Evolutionary conservation across 2,888 invertebrate species (phyloP), one percentile per base, ranked within the genome.

Genomic region (Sphecodes monilicornis): DNA sequence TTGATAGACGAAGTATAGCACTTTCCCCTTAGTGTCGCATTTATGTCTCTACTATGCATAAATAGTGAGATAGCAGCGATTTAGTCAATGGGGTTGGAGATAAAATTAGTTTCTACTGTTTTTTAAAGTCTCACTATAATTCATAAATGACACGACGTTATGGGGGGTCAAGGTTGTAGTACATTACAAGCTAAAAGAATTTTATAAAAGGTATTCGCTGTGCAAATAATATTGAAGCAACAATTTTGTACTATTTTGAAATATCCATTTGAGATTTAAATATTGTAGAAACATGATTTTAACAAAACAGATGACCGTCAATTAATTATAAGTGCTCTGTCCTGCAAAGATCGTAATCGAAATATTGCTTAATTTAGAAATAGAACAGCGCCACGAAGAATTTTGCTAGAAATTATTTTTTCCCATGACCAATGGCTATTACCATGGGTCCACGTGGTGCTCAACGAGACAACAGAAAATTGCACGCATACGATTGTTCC

Each of bases 401-500:
- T 50, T 72, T 39, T 18, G 5, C 36, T 22, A 39, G 3, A 22
- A n/a, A 68, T 39, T 26, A 60, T 41, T 64, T 22, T 50, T 68
- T 68, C 68, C 32, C 22, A 26, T 43, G n/a, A 41, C 43, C 69
- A 6, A 68, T 43, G n/a, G 32, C 54, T 41, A 29, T 36, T 54
- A 50, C 22, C 26, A 26, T 66, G 18, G n/a, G 57, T 11, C 26
- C 50, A 26, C 26, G n/a, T 71, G 54, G 16, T 57, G 29, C 11
- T 26, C 41, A 46, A 57, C 60, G 71, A 41, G 73, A 54, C 36
- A 73, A 73, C 39, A 82, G 70, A 78, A 74, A 80, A 76, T 81
- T 85, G 60, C 77, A 85, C 83, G 80, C 80, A 82, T 82, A 82
- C 86, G 84, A 90, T 88, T 85, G 85, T 85, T 79, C 79, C 76